A percentile compares a stretch with the other conserved stretches of the same genome.
phyloP scores from a whole-genome alignment of 2,888 invertebrate genomes.

The Parapristionchus giblindavisi region DNA sequence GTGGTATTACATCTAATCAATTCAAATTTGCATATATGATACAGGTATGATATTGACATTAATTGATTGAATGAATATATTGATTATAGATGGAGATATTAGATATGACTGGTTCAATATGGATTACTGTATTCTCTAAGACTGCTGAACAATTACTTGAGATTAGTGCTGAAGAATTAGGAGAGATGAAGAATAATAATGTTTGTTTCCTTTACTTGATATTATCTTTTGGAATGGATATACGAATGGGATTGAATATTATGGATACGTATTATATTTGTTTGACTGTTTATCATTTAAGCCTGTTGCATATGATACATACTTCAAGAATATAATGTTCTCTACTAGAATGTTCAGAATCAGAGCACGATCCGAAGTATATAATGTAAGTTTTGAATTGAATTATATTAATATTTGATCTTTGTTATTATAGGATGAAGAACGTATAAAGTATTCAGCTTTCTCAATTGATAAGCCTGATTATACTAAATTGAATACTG shows the following conservation, averaged over 20 bases:
- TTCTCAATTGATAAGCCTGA: conserved; percentile 35
- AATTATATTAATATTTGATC: conserved; percentile 8
- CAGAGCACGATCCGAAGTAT: conserved; percentile 88
- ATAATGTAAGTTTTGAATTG: conserved; percentile 75
- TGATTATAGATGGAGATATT: conserved; percentile 81
- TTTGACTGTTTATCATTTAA: conserved; percentile 24
- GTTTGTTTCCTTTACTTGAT: conserved; percentile 36
- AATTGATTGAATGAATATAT: neutral
- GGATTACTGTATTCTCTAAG: conserved; percentile 87
- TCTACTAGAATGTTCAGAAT: conserved; percentile 84
- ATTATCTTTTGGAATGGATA: conserved; percentile 29
- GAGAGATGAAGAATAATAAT: conserved; percentile 73
- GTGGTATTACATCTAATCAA: conserved; percentile 83
- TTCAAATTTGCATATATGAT: conserved; percentile 75
- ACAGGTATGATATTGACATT: conserved; percentile 29
- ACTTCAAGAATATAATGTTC: conserved; percentile 82
- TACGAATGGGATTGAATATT: no score
- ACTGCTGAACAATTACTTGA: conserved; percentile 82
- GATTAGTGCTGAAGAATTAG: conserved; percentile 80
- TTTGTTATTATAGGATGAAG: conserved; percentile 53
- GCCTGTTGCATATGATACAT: conserved; percentile 76
- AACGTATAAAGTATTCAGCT: conserved; percentile 50
- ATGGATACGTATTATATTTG: neutral
- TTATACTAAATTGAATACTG: conserved; percentile 14
- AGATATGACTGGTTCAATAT: conserved; percentile 87